Evolutionary conservation across 2,888 invertebrate species (phyloP), one percentile per base, ranked within the genome.

Genomic region (Petrolisthes manimaculis): DNA sequence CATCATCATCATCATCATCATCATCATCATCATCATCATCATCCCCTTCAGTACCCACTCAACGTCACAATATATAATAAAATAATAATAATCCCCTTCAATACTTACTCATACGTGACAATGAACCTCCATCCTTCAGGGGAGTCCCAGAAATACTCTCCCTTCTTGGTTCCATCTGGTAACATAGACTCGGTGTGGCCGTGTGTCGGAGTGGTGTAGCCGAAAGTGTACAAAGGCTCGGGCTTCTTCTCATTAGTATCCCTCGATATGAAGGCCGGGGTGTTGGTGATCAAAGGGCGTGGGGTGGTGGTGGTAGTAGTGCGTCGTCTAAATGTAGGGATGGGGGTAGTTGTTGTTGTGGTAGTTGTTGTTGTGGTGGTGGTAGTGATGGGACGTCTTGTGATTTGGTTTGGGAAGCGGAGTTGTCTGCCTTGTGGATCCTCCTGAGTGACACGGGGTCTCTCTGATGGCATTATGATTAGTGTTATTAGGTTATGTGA

Each of bases 141-240:
- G 6, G 83, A 75, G 75, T 91, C 91, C 85, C 89, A 91, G 89
- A 86, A 91, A 80, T 90, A 91, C 77, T 91, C 90, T 24, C 91
- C 91, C 83, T 90, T 89, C 86, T 91, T 91, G 85, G 88, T 80
- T 18, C 96, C 96, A 92, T 95, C 95, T 14, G 94, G 94, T 92
- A 95, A 95, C 0, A 96, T 96, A 89, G 95, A 95, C 93, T 97
- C 96, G 90, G 95, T 95, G 92, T 97, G 96, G 0, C 96, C 96
- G 92, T 96, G 96, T 92, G 96, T 96, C 82, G 95, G 96, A 83
- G 96, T 94, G 0, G 96, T 95, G 92, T 96, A 96, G 92, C 96
- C 96, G 92, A 96, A 96, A 90, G 95, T 95, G 92, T 96, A 97
- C n/a, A 84, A 54, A 3, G 89, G 90, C 37, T 90, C 84, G 18